Conservation (phyloP, 2,113 vertebrate species). For the Menidia beryllina region DNA sequence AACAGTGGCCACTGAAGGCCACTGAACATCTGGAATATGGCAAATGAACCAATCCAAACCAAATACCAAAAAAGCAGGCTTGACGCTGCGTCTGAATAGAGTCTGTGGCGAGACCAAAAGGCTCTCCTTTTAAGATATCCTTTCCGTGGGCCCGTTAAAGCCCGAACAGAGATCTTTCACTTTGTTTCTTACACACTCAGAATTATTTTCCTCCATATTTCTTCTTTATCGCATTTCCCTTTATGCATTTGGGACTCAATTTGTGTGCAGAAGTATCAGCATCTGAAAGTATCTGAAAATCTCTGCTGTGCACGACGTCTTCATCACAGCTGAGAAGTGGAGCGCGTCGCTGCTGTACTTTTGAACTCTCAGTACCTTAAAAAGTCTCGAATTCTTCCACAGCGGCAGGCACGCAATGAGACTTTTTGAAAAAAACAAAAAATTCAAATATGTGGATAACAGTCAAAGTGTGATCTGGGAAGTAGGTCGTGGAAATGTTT, state of each 20-base stretch:
- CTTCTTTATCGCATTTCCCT: conserved; percentile 26
- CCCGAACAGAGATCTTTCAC: conserved; percentile 12
- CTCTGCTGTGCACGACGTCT: not conserved
- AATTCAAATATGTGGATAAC: conserved; percentile 44
- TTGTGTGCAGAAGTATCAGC: not conserved
- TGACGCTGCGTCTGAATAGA: conserved; percentile 28
- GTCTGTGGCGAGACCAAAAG: not conserved
- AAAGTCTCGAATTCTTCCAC: not conserved
- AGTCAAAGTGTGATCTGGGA: conserved; percentile 31
- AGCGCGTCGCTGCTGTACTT: not conserved
- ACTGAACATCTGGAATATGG: conserved; percentile 46
- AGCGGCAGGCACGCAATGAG: not conserved
- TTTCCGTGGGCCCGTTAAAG: not conserved
- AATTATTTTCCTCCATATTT: not conserved
- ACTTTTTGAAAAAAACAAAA: conserved; percentile 5
- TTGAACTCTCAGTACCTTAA: not conserved
- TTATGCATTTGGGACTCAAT: not conserved
- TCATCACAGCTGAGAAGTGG: not conserved
- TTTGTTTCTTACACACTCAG: not conserved
- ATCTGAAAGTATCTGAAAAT: not conserved
- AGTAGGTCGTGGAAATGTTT: conserved; percentile 62
- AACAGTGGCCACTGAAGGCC: conserved; percentile 50
- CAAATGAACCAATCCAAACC: conserved; percentile 32
- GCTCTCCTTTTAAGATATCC: not conserved
- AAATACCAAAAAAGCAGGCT: conserved; percentile 28